phyloP scores from a whole-genome alignment of 2,888 invertebrate genomes.

The Torymus texanus region DNA sequence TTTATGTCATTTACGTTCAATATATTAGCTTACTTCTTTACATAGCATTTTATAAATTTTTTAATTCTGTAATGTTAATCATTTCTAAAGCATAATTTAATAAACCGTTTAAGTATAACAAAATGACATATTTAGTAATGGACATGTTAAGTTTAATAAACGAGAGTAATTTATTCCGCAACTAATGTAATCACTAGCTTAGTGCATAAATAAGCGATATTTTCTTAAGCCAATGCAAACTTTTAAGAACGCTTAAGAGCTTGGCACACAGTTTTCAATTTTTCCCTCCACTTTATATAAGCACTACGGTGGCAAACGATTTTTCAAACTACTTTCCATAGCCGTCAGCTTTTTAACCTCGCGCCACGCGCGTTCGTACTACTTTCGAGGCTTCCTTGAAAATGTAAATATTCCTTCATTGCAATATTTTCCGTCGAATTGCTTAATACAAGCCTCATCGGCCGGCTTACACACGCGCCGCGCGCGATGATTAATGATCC shows the following conservation, averaged over 20 bases:
- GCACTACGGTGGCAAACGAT: too few relatives aligned
- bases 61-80: too few relatives aligned
- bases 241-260: neutral
- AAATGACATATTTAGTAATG: constrained; percentile 17
- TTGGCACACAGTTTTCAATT: neutral
- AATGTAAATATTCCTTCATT: too few relatives aligned
- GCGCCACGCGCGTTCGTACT: too few relatives aligned
- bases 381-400: too few relatives aligned
- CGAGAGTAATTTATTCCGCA: constrained; percentile 33
- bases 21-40: too few relatives aligned
- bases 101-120: neutral
- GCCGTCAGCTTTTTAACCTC: too few relatives aligned
- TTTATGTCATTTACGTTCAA: too few relatives aligned
- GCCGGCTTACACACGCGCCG: neutral
- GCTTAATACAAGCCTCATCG: neutral
- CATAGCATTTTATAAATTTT: too few relatives aligned
- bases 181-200: constrained; percentile 3
- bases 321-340: too few relatives aligned
- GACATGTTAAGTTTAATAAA: constrained; percentile 29
- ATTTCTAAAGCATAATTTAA: too few relatives aligned
- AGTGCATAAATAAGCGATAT: constrained; percentile 22
- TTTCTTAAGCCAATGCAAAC: constrained; percentile 19
- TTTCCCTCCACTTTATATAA: neutral
- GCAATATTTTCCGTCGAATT: neutral
- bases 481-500: neutral